Base-by-base conservation (phyloP, 2,888 invertebrate species). In the Formica aserva region DNA sequence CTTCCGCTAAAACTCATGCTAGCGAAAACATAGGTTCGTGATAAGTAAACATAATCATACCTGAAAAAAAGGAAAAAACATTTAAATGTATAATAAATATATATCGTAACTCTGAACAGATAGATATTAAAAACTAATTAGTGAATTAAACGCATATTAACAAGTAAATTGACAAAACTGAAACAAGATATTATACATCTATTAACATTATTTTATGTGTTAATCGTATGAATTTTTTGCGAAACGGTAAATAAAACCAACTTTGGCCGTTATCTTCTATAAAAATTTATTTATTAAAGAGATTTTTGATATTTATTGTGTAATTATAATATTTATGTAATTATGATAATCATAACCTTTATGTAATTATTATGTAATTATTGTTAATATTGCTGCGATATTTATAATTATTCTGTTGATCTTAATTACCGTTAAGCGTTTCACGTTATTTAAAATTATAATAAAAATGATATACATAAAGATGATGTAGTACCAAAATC, bases 21-120 rank as follows among this genome's bases (percentile, higher is more conserved):
- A 90, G 84, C 90, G 88, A 87, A 85, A 75, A 85, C 69, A 85
- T 62, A 82, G 80, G 85, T 85, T 83, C 84, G 89, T 87, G 84
- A 86, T 67, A 87, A 89, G 83, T 87, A 88, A 88, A 87, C 88
- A 88, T 88, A 91, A 92, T 91, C 88, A 92, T 80, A 92, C 93
- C 94, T 94, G 93, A 91, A 93, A 93, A 89, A 92, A 92, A 92
- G 88, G 85, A 89, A 90, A 52, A 52, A 91, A 90, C 86, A 85
- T 91, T 90, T 88, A 88, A 82, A 88, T 89, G 75, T 81, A 90
- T 80, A 72, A 76, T 76, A 71, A 86, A 84, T 72, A 52, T 52
- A 52, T 52, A 72, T 81, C 55, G 65, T 57, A 55, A 75, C 41
- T 65, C 32, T 76, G 26, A 69, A 85, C 66, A 81, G 55, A 83